These are phyloP conservation scores for Melanotus villosus DNA, from an alignment of 2,888 invertebrate genomes.

Conservation along the genomic window DNA sequence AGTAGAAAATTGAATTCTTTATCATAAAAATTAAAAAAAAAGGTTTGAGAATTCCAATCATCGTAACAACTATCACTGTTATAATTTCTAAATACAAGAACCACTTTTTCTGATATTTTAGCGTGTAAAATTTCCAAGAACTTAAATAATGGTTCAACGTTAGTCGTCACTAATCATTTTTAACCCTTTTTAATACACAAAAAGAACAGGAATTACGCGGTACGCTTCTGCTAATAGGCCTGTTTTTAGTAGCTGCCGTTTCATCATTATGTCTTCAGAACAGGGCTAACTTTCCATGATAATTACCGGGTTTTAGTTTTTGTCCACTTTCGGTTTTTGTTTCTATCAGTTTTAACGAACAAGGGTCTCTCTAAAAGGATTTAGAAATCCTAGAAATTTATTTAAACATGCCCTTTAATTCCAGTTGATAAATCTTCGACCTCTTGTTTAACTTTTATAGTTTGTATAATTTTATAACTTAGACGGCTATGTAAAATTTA, in stretches of 20 bases:
- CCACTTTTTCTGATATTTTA: background rate
- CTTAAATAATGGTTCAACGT: background rate
- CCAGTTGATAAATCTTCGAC: too few relatives aligned
- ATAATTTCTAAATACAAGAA: too few relatives aligned
- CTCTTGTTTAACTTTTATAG: too few relatives aligned
- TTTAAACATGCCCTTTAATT: too few relatives aligned
- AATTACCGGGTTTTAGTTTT: background rate
- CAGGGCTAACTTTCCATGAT: background rate
- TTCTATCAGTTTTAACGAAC: background rate
- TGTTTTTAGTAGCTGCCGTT: conserved; percentile 5
- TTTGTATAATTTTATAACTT: too few relatives aligned
- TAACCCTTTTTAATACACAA: background rate
- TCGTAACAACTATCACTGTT: too few relatives aligned
- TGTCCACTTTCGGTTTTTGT: background rate
- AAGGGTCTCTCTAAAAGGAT: background rate
- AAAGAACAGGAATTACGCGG: conserved; percentile 35
- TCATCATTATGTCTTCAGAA: background rate
- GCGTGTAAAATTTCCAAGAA: background rate
- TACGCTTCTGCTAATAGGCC: conserved; percentile 14
- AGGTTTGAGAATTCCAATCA: too few relatives aligned
- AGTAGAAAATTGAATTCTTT: too few relatives aligned
- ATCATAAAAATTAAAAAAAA: too few relatives aligned
- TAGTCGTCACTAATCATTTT: background rate
- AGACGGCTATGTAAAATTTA: too few relatives aligned
- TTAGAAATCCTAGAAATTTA: too few relatives aligned